Evolutionary conservation across 2,797 vertebrate species (phyloP), one percentile per base, ranked within the genome.

Genomic region (Syngnathus acus): DNA sequence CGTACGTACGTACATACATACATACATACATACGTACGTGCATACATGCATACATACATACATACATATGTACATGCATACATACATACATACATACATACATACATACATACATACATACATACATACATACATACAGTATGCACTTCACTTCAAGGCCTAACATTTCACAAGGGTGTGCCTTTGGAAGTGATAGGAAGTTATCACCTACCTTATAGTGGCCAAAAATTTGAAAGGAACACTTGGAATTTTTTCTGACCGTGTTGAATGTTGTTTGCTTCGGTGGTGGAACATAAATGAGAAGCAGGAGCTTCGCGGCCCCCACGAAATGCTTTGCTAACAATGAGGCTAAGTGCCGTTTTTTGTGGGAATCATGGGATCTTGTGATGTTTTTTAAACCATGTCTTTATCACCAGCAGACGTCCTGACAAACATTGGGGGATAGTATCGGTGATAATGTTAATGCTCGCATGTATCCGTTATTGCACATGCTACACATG

Each of bases 101-200:
- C 26, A 23, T 2, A 26, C 26, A 2, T 26, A 26, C 2, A 26
- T 23, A 23, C 2, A 2, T 26, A 26, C 26, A 32, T 32, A 32
- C 26, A 3, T 32, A 32, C 26, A 32, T 32, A 32, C 26, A 32
- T 32, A 32, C 26, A 32, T 32, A 32, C 26, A 32, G 26, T 80
- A 82, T 83, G 84, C 82, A 81, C 71, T 69, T 67, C 68, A 51
- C 67, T 74, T 70, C 53, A 53, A 70, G 78, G 68, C 70, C 66
- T 50, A 78, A 84, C 74, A 82, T 82, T 81, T 81, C 77, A 72
- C 79, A 78, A 63, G 51, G 67, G 71, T 47, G 65, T 68, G 69
- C 71, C 68, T 81, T 62, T 84, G 80, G 82, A 86, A 79, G 74
- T 72, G 69, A 72, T 68, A 53, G 60, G 68, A 72, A 83, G 78